Evolutionary conservation across 2,113 vertebrate species (phyloP).

Genomic region (Passerina amoena): DNA sequence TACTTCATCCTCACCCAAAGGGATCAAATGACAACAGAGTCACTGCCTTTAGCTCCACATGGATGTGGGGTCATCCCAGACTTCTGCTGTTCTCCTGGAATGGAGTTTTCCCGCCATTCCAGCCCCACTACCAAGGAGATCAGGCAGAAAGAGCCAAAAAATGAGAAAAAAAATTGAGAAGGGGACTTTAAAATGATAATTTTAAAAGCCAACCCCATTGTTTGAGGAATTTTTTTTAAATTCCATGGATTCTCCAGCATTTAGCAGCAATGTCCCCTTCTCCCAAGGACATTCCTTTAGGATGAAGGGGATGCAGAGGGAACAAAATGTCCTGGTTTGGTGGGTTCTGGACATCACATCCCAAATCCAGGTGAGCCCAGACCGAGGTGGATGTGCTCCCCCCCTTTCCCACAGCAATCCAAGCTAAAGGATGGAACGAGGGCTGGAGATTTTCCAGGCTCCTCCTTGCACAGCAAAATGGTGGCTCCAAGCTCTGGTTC

Average conservation of each 20-base stretch:
- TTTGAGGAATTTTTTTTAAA: neutral
- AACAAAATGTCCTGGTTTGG: neutral
- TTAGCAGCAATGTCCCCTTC: neutral
- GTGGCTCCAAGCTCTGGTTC: neutral
- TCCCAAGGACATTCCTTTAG: neutral
- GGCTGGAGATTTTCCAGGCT: neutral
- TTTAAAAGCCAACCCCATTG: fast-evolving
- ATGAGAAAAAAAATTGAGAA: neutral
- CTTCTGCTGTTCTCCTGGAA: neutral
- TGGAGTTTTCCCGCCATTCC: neutral
- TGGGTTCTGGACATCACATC: neutral
- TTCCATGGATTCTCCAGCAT: neutral
- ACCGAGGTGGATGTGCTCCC: fast-evolving
- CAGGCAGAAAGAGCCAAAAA: neutral
- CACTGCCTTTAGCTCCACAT: neutral
- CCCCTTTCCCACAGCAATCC: neutral
- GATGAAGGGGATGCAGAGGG: neutral
- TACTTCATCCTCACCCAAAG: neutral
- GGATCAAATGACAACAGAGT: neutral
- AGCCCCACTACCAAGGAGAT: neutral
- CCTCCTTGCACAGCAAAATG: neutral
- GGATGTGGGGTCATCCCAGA: neutral
- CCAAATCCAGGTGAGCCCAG: neutral
- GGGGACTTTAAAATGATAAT: neutral
- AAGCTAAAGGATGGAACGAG: fast-evolving